Base-by-base conservation (phyloP, 1,140 invertebrate genomes). In the Reticulitermes speratus region DNA sequence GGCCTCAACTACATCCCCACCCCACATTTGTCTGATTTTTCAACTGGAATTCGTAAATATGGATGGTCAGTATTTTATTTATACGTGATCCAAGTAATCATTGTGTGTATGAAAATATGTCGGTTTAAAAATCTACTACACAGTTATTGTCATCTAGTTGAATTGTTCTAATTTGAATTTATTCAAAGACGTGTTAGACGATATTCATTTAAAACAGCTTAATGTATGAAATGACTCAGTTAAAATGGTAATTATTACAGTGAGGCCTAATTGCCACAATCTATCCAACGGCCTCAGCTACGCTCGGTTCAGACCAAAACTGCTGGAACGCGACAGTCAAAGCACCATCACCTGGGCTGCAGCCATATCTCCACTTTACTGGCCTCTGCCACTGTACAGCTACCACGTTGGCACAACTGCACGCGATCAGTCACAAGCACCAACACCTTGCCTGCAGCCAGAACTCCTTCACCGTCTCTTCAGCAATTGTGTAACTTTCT, bases 21-120 rank as follows among this genome's bases (percentile, higher is more conserved):
- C 2, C 25, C 25, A 25, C n/a, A n/a, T 30, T 65, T 65, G 59
- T 23, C 59, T 65, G 59, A 8, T 75, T 59, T 59, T 75, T 75
- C 12, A 75, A 75, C 65, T 75, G 65, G 65, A 75, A 75, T 75
- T 75, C n/a, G 65, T 25, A 75, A 75, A 75, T 16, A 75, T 75
- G 65, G n/a, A 75, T 75, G 65, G 65, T n/a, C 65, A 30, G n/a
- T 75, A 75, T 75, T 75, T 75, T 75, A 75, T 75, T 30, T 75
- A 75, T 75, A 75, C 65, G 25, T 75, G 65, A 75, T 6, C n/a
- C 65, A n/a, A 75, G 65, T 75, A 30, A 30, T 75, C 25, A 30
- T 30, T 75, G 65, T 75, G 7, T 8, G 65, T 30, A 8, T 30
- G 65, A n/a, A 75, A n/a, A 75, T 14, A n/a, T 30, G 3, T 14